Percentiles rank a stretch among this genome's conserved stretches.
Conservation (phyloP, 2,888 invertebrate genomes). For the Thumatha senex region DNA sequence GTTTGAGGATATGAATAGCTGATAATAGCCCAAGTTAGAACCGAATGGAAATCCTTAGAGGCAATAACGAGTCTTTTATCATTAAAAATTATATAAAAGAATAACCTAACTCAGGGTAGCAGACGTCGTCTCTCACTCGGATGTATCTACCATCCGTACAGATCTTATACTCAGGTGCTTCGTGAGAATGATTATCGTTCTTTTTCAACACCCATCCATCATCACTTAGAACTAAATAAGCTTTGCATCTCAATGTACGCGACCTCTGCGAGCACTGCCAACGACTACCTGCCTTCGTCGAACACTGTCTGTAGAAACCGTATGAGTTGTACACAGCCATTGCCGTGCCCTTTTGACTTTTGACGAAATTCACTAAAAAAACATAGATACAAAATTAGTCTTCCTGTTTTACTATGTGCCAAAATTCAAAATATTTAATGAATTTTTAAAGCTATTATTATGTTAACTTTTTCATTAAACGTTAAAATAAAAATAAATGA, state of each 20-base stretch:
- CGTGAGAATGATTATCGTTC: conserved; percentile 2
- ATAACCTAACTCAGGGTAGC: too few relatives aligned
- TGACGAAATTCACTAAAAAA: conserved; percentile 7
- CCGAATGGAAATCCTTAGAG: too few relatives aligned
- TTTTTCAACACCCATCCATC: neutral
- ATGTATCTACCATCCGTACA: neutral
- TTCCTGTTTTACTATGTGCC: too few relatives aligned
- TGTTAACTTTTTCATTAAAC: too few relatives aligned
- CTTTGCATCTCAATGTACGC: conserved; percentile 1
- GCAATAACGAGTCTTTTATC: too few relatives aligned
- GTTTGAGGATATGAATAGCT: too few relatives aligned
- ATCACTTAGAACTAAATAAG: conserved; percentile 2
- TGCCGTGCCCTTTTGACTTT: neutral
- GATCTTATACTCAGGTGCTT: neutral
- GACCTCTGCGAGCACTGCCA: conserved; percentile 11
- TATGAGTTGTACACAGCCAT: conserved; percentile 6
- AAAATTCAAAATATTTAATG: too few relatives aligned
- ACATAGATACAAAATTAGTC: too few relatives aligned
- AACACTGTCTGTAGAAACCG: conserved; percentile 6
- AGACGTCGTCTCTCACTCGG: neutral
- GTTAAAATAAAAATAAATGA: too few relatives aligned
- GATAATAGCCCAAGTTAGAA: too few relatives aligned
- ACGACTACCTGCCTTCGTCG: conserved; percentile 2
- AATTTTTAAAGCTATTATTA: too few relatives aligned
- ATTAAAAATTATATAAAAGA: too few relatives aligned